These are phyloP conservation scores for Poeciliopsis turneri DNA, from an alignment of 2,797 vertebrate species.

Conservation along the genomic window DNA sequence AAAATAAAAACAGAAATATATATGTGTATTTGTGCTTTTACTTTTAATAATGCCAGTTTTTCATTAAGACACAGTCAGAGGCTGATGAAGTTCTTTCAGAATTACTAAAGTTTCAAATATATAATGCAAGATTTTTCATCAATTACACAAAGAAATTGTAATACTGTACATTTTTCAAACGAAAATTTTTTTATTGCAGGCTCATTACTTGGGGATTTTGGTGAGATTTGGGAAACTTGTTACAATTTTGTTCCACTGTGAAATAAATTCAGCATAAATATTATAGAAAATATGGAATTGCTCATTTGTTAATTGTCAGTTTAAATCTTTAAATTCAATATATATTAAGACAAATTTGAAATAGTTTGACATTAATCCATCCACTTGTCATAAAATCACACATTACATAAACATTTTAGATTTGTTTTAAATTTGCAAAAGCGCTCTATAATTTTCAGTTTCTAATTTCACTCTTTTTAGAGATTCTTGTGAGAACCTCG, in stretches of 20 bases:
- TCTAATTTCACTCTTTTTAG: neutral
- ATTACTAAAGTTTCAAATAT: neutral
- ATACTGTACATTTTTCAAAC: neutral
- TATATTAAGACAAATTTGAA: neutral
- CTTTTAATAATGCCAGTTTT: neutral
- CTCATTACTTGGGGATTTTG: neutral
- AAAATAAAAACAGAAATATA: no score
- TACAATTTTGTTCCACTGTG: neutral
- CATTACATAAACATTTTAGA: neutral
- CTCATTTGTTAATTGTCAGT: neutral
- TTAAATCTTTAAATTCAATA: neutral
- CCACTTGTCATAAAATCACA: neutral
- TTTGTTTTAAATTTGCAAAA: neutral
- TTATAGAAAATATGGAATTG: neutral
- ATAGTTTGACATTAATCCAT: neutral
- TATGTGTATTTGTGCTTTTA: neutral
- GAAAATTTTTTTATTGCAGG: neutral
- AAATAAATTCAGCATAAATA: neutral
- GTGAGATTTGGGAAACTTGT: neutral
- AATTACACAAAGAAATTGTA: neutral
- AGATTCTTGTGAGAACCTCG: neutral
- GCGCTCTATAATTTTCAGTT: neutral
- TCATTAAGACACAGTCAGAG: conserved; percentile 5
- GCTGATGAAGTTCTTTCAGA: neutral
- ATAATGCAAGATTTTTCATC: neutral